phyloP scores from a whole-genome alignment of 2,113 vertebrate genomes.

The Nannospalax galili region DNA sequence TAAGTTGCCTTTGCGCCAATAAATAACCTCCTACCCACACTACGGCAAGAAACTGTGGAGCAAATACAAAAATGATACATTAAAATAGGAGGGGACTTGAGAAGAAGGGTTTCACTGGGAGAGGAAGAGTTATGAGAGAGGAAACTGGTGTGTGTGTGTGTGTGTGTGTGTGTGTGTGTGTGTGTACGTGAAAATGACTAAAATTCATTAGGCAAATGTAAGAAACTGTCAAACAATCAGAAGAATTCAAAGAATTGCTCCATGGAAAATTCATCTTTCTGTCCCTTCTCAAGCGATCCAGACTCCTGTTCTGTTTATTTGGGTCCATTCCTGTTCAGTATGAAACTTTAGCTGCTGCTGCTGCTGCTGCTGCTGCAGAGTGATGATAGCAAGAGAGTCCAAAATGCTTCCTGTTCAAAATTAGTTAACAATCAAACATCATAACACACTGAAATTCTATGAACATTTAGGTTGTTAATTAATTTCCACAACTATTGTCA shows the following conservation, averaged over 20 bases:
- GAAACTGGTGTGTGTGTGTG: background rate
- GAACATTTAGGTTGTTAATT: background rate
- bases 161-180: too few species aligned
- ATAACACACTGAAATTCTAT: slow-evolving; percentile 10
- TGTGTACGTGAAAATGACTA: background rate
- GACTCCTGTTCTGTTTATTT: background rate
- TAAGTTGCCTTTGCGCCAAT: background rate
- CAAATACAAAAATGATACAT: background rate
- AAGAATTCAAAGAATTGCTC: background rate
- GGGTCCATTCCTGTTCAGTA: background rate
- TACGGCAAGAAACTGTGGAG: background rate
- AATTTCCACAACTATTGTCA: background rate
- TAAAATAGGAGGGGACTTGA: background rate
- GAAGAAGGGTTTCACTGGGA: background rate
- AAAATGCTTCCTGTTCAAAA: background rate
- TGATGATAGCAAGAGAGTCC: background rate
- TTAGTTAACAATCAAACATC: slow-evolving; percentile 21
- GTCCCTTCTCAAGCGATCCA: background rate
- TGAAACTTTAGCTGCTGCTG: background rate
- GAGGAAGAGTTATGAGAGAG: background rate
- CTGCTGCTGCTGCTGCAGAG: background rate
- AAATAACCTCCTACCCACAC: background rate
- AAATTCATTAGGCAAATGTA: background rate
- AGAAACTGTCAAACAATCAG: background rate
- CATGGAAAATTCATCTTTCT: background rate